Evolutionary conservation across 1,140 invertebrate species (phyloP).

Genomic region (Trissolcus basalis): DNA sequence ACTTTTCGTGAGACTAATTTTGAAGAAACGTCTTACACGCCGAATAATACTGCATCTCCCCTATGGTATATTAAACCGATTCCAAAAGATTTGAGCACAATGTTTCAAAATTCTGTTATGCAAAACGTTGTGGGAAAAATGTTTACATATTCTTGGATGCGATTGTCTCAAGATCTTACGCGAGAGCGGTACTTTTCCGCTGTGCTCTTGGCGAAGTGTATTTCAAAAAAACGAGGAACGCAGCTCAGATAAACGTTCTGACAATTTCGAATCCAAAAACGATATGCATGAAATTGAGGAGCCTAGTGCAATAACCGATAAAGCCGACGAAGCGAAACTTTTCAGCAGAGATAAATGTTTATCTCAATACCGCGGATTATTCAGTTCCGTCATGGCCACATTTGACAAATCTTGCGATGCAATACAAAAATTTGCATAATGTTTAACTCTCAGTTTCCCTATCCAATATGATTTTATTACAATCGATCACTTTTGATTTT

Average conservation of each 20-base stretch:
- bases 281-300: slow-evolving; percentile 60
- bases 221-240: slow-evolving; percentile 48
- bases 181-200: slow-evolving; percentile 50
- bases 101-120: too few relatives aligned
- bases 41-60: too few relatives aligned
- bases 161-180: slow-evolving; percentile 42
- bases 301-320: slow-evolving; percentile 60
- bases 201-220: slow-evolving; percentile 14
- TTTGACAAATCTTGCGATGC: slow-evolving; percentile 44
- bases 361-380: slow-evolving; percentile 57
- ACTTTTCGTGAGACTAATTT: too few relatives aligned
- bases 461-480: slow-evolving; percentile 18
- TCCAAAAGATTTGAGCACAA: too few relatives aligned
- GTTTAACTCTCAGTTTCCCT: slow-evolving; percentile 6
- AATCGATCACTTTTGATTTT: slow-evolving; percentile 8
- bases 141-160: background rate
- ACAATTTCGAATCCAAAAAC: slow-evolving; percentile 59
- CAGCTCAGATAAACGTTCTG: slow-evolving; percentile 57
- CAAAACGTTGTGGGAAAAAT: background rate
- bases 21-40: too few relatives aligned
- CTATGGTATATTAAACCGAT: too few relatives aligned
- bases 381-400: slow-evolving; percentile 47
- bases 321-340: slow-evolving; percentile 58
- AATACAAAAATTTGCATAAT: slow-evolving; percentile 16
- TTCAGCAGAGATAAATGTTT: slow-evolving; percentile 59